phyloP scores from a whole-genome alignment of 2,888 invertebrate genomes.

The Antheraea yamamai region DNA sequence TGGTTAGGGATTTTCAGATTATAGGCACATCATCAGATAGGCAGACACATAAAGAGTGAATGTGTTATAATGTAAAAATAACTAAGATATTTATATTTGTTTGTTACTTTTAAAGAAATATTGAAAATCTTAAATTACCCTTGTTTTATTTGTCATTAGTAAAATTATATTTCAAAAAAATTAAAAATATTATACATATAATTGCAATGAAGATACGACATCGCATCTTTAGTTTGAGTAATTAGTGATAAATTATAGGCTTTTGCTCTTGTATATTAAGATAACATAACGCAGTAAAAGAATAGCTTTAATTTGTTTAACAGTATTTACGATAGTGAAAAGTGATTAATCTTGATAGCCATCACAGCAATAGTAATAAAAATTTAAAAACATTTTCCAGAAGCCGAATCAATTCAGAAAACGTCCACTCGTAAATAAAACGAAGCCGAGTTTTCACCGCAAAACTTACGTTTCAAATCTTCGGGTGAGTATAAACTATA shows the following conservation, averaged over 20 bases:
- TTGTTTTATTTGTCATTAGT: too few relatives aligned
- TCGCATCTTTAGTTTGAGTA: not conserved
- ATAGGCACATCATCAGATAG: too few relatives aligned
- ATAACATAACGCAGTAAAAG: not conserved
- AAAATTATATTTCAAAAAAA: too few relatives aligned
- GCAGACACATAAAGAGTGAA: too few relatives aligned
- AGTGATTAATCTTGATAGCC: not conserved
- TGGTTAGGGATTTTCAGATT: too few relatives aligned
- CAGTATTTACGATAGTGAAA: not conserved
- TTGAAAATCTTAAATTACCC: too few relatives aligned
- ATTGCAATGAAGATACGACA: not conserved
- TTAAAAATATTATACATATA: not conserved
- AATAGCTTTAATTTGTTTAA: not conserved
- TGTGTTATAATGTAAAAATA: too few relatives aligned
- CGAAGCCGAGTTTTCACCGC: constrained; percentile 5
- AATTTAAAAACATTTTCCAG: not conserved
- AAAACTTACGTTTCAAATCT: constrained; percentile 14
- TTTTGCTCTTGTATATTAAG: not conserved
- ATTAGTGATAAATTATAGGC: not conserved
- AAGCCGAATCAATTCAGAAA: not conserved
- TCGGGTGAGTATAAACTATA: constrained; percentile 15
- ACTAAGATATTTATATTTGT: too few relatives aligned
- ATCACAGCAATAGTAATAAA: not conserved
- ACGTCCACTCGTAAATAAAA: constrained; percentile 8
- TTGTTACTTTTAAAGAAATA: too few relatives aligned